Evolutionary conservation across 1,140 invertebrate species (phyloP).

Genomic region (Palaemon carinicauda): DNA sequence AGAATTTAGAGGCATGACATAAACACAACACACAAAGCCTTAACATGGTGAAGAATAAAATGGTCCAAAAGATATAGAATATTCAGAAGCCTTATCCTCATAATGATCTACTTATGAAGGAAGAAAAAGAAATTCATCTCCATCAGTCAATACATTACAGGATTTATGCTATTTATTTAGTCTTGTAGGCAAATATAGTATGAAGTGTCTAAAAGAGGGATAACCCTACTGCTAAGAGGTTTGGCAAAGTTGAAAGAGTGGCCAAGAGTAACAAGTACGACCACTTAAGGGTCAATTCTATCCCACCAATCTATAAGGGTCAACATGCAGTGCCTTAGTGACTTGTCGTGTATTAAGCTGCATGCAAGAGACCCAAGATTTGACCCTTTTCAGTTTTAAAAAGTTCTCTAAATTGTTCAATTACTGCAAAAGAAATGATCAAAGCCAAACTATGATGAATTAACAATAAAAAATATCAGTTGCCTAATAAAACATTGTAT

Average conservation of each 20-base stretch:
- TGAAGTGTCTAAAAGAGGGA: not conserved
- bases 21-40: constrained; percentile 24
- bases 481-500: no score
- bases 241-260: no score
- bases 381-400: not conserved
- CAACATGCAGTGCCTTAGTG: constrained; percentile 26
- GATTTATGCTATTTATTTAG: no score
- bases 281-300: not conserved
- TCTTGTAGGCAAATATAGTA: no score
- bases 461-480: no score
- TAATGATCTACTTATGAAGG: not conserved
- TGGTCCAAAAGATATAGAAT: no score
- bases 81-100: not conserved
- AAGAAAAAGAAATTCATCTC: no score
- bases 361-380: constrained; percentile 35
- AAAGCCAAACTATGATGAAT: not conserved
- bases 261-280: no score
- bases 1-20: not conserved
- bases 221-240: no score
- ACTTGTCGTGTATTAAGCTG: constrained; percentile 13
- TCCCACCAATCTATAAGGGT: not conserved
- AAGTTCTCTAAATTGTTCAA: no score
- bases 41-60: not conserved
- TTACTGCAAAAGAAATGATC: not conserved
- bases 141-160: no score